Conservation (phyloP, 2,888 invertebrate genomes). For the Troides helena region DNA sequence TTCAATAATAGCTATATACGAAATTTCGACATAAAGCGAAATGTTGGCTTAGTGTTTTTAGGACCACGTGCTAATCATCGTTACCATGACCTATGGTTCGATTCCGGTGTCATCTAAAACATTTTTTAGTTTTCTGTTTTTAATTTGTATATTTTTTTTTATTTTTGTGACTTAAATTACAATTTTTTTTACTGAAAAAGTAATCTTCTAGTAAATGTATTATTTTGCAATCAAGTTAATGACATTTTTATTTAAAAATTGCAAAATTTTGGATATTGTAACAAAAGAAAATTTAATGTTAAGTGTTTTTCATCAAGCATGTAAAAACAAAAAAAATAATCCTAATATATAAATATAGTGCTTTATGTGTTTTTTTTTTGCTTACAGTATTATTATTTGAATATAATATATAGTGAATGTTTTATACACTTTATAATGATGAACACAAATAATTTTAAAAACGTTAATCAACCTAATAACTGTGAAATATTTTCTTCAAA, state of each 20-base stretch:
- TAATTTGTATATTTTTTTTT: neutral
- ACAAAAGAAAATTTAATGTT: neutral
- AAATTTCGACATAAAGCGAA: constrained; percentile 41
- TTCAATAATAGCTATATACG: constrained; percentile 6
- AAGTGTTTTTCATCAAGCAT: too few species aligned
- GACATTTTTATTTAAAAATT: neutral
- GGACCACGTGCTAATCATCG: constrained; percentile 36
- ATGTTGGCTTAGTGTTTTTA: constrained; percentile 41
- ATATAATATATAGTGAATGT: neutral
- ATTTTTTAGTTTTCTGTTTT: constrained; percentile 7
- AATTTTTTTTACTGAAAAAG: neutral
- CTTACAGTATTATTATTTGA: constrained; percentile 16
- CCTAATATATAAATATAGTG: neutral
- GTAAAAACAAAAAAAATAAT: too few species aligned
- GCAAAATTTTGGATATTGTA: neutral
- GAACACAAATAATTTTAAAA: constrained; percentile 31
- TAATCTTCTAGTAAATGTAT: neutral
- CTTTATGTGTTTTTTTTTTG: constrained; percentile 1
- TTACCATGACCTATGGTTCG: constrained; percentile 50
- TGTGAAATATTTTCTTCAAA: constrained; percentile 11
- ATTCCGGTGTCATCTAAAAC: constrained; percentile 40
- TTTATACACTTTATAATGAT: constrained; percentile 24
- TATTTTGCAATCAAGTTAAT: neutral
- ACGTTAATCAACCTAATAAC: constrained; percentile 9
- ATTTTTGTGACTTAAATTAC: neutral